A percentile compares a stretch with the other conserved stretches of the same genome.
These are phyloP conservation scores for Aldabrachelys gigantea DNA, from an alignment of 2,113 vertebrate species.

Conservation along the genomic window DNA sequence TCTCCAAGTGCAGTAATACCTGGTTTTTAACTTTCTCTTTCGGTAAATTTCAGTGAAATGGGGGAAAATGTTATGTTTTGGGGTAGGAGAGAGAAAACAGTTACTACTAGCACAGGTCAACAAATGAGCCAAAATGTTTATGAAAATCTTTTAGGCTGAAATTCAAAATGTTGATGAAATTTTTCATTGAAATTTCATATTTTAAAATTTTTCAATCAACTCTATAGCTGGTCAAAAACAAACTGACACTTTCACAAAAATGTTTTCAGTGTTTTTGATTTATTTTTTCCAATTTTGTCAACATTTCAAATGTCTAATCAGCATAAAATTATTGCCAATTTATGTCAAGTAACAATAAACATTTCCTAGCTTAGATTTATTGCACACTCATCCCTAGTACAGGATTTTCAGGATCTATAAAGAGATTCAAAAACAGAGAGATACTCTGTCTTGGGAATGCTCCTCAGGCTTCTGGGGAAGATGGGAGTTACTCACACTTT, in stretches of 20 bases:
- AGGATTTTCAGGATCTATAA: neutral
- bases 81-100: neutral
- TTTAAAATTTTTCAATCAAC: neutral
- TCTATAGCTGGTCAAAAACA: neutral
- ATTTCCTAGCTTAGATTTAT: constrained; percentile 57
- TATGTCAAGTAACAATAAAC: constrained; percentile 44
- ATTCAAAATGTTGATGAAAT: neutral
- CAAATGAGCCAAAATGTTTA: constrained; percentile 2
- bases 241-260: neutral
- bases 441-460: constrained; percentile 21
- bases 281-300: neutral
- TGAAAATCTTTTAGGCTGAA: neutral
- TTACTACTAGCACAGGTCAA: neutral
- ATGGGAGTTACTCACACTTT: constrained; percentile 10
- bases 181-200: neutral
- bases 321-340: constrained; percentile 36
- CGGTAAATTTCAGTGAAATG: neutral
- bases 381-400: constrained; percentile 52
- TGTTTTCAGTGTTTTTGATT: neutral
- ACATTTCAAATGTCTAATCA: constrained; percentile 29
- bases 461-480: neutral
- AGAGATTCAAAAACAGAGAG: constrained; percentile 31
- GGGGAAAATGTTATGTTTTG: neutral
- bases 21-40: neutral
- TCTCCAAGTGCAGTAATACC: neutral